Percentiles rank a stretch among this genome's conserved stretches.
Evolutionary conservation across 2,113 vertebrate genomes (phyloP).

Genomic region (Cynopterus brachyotis): DNA sequence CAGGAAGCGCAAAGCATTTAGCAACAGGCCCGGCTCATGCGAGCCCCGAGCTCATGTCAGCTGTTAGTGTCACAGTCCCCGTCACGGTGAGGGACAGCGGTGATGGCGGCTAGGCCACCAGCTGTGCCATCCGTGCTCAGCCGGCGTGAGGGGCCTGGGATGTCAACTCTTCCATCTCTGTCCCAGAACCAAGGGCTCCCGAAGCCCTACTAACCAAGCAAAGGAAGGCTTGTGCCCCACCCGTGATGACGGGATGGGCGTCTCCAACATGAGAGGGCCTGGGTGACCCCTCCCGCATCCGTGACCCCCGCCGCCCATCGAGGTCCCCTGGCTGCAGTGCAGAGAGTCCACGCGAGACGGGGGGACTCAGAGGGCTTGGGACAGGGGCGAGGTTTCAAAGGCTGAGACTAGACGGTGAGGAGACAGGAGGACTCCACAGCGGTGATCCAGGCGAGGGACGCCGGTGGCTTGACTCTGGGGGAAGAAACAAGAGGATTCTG

Average conservation of each 20-base stretch:
- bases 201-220: background rate
- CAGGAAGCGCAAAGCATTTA: background rate
- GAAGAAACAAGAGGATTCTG: background rate
- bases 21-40: background rate
- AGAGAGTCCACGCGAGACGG: background rate
- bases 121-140: accelerated
- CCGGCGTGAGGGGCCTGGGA: background rate
- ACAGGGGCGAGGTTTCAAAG: background rate
- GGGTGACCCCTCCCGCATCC: background rate
- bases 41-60: background rate
- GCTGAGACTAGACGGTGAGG: background rate
- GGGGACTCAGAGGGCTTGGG: background rate
- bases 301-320: background rate
- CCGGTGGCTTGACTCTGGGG: background rate
- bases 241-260: too few species aligned
- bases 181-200: background rate
- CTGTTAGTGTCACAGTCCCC: accelerated
- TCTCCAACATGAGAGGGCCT: background rate
- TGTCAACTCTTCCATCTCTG: background rate
- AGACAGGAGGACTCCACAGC: background rate
- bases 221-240: too few species aligned
- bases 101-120: background rate
- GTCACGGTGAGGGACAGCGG: accelerated
- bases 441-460: background rate
- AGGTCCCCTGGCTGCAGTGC: background rate